Conservation (phyloP, 2,113 vertebrate species). For the Aleadryas rufinucha region DNA sequence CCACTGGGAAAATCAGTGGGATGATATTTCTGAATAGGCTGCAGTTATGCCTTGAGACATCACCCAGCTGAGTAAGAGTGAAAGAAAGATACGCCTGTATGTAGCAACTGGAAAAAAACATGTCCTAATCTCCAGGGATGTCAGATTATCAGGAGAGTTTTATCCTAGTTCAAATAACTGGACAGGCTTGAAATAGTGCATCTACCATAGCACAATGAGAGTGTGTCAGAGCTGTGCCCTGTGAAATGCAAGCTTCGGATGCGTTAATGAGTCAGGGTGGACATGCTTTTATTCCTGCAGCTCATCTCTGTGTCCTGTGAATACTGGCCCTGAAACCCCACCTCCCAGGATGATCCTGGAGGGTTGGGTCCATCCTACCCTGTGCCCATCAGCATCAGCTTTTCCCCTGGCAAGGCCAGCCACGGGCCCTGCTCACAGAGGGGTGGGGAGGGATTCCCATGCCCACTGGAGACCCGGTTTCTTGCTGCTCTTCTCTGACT, state of each 20-base stretch:
- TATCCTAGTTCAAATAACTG: not conserved
- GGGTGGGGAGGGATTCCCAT: not conserved
- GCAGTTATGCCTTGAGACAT: not conserved
- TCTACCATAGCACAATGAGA: not conserved
- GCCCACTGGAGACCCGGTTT: fast-evolving
- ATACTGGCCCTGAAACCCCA: not conserved
- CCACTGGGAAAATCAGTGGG: not conserved
- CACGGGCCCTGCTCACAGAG: not conserved
- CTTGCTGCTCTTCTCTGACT: not conserved
- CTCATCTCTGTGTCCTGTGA: not conserved
- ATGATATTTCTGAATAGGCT: not conserved
- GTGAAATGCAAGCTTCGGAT: not conserved
- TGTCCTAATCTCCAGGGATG: not conserved
- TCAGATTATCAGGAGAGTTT: not conserved
- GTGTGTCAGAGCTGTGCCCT: not conserved
- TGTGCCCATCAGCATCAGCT: not conserved
- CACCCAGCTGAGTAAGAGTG: not conserved
- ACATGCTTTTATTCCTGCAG: not conserved
- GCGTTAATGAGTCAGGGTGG: not conserved
- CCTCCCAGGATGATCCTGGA: not conserved
- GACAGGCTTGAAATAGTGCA: not conserved
- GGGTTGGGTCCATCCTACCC: not conserved
- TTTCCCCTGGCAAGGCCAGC: not conserved
- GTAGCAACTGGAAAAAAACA: not conserved
- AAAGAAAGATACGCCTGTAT: not conserved